phyloP scores from a whole-genome alignment of 1,140 invertebrate genomes.

The Coenobita brevimanus region DNA sequence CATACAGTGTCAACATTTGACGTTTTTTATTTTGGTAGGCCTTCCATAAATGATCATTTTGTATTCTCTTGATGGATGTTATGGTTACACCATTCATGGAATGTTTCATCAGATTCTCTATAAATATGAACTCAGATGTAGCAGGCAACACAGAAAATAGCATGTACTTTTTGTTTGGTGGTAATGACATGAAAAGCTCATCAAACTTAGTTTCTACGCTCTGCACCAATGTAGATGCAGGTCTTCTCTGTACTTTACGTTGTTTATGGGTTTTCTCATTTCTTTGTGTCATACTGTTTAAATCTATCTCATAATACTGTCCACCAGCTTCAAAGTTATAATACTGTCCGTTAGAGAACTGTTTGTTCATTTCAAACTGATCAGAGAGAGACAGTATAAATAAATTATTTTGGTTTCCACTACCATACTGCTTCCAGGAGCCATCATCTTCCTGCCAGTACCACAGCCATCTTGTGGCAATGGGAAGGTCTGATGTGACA shows the following conservation, averaged over 20 bases:
- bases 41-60: slow-evolving; percentile 60
- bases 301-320: slow-evolving; percentile 31
- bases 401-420: slow-evolving; percentile 9
- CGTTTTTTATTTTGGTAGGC: slow-evolving; percentile 64
- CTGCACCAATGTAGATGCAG: not conserved
- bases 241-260: slow-evolving; percentile 48
- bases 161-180: slow-evolving; percentile 13
- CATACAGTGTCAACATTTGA: slow-evolving; percentile 12
- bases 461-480: slow-evolving; percentile 64
- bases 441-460: slow-evolving; percentile 45
- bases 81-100: slow-evolving; percentile 5
- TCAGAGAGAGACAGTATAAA: slow-evolving; percentile 56
- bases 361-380: slow-evolving; percentile 37
- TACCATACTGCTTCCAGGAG: slow-evolving; percentile 45
- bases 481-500: not conserved
- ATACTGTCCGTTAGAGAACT: not conserved
- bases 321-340: slow-evolving; percentile 5
- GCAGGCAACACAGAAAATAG: not conserved
- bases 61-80: slow-evolving; percentile 39
- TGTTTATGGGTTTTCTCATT: slow-evolving; percentile 3
- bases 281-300: slow-evolving; percentile 10
- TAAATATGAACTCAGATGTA: slow-evolving; percentile 53
- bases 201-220: slow-evolving; percentile 36
- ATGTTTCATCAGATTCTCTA: slow-evolving; percentile 37
- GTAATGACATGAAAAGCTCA: slow-evolving; percentile 16